These are phyloP conservation scores for Trissonchulus sp. DNA, from an alignment of 2,888 invertebrate genomes.

Conservation along the genomic window DNA sequence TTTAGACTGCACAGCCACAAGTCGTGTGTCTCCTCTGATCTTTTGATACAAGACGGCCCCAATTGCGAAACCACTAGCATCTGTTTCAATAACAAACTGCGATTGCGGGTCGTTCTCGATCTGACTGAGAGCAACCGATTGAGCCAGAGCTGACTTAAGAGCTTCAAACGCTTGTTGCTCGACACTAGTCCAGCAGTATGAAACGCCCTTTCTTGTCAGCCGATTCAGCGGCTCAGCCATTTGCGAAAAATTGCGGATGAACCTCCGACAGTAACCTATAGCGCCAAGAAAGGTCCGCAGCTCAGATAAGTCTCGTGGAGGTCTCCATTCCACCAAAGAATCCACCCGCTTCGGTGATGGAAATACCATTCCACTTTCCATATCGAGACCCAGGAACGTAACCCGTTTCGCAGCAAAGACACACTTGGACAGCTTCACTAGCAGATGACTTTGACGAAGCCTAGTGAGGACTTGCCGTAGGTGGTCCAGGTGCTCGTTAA, in stretches of 20 bases:
- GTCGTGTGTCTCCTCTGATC: neutral
- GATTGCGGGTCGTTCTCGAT: neutral
- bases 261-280: neutral
- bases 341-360: constrained; percentile 1
- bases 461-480: constrained; percentile 13
- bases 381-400: neutral
- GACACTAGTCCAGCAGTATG: neutral
- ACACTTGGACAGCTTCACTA: constrained; percentile 1
- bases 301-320: neutral
- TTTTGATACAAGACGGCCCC: constrained; percentile 14
- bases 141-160: constrained; percentile 13
- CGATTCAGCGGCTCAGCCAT: constrained; percentile 9
- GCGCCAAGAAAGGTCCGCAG: neutral
- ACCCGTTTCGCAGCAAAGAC: neutral
- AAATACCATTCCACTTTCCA: neutral
- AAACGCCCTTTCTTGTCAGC: neutral
- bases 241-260: neutral
- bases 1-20: constrained; percentile 3
- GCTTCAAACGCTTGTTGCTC: constrained; percentile 13
- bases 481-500: constrained; percentile 11
- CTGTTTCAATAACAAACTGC: constrained; percentile 3
- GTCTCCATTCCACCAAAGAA: neutral
- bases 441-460: neutral
- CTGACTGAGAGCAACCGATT: constrained; percentile 9
- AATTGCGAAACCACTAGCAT: constrained; percentile 15